Evolutionary conservation across 1,140 invertebrate genomes (phyloP).

Genomic region (Drosophila ogumai): DNA sequence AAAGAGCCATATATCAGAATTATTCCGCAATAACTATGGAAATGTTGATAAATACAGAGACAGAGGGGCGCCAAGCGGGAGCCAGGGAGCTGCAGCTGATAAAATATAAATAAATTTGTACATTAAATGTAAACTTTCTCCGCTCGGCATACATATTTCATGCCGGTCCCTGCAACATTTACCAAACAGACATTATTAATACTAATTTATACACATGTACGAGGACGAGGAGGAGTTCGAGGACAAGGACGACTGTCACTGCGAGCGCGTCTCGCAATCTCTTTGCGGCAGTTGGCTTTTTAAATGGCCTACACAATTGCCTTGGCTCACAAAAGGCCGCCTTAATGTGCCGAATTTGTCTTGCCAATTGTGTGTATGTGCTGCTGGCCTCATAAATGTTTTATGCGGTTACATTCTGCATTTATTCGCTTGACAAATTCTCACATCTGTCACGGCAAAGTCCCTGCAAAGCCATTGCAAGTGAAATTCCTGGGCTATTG

Average conservation of each 20-base stretch:
- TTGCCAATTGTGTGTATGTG: constrained; percentile 27
- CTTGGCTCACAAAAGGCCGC: constrained; percentile 28
- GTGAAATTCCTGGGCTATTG: constrained; percentile 32
- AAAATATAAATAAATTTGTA: constrained; percentile 46
- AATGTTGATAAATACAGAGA: constrained; percentile 14
- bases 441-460: constrained; percentile 23
- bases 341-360: constrained; percentile 36
- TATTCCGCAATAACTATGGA: constrained; percentile 52
- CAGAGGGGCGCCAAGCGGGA: no score
- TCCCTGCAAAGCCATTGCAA: constrained; percentile 2
- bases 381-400: constrained; percentile 39
- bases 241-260: background rate
- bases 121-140: constrained; percentile 38
- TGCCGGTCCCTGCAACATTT: constrained; percentile 40
- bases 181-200: constrained; percentile 69
- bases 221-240: background rate
- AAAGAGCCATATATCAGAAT: constrained; percentile 36
- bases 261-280: constrained; percentile 32
- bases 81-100: constrained; percentile 32
- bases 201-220: constrained; percentile 61
- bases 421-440: constrained; percentile 29
- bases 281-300: constrained; percentile 63
- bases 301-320: constrained; percentile 63
- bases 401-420: constrained; percentile 39
- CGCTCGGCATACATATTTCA: constrained; percentile 40